Evolutionary conservation across 1,140 invertebrate species (phyloP).

Genomic region (Drosophila sulfurigaster): DNA sequence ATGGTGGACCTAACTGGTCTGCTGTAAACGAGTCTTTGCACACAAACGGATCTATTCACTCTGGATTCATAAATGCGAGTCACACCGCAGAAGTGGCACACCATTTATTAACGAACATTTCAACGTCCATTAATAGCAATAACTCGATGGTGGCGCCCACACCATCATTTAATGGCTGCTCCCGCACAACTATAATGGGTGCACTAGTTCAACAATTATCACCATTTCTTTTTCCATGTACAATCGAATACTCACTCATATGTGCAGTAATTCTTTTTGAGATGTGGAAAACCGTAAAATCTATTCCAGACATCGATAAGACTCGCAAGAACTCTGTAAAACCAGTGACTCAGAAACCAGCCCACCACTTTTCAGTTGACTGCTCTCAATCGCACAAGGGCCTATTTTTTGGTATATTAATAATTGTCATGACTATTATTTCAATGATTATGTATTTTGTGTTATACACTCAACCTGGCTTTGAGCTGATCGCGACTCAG

Average conservation of each 20-base stretch:
- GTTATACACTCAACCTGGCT: slow-evolving; percentile 89
- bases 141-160: slow-evolving; percentile 34
- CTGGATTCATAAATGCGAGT: slow-evolving; percentile 11
- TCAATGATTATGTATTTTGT: slow-evolving; percentile 97
- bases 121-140: slow-evolving; percentile 36
- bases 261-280: slow-evolving; percentile 94
- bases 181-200: slow-evolving; percentile 87
- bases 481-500: slow-evolving; percentile 89
- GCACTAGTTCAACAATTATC: slow-evolving; percentile 92
- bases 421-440: slow-evolving; percentile 94
- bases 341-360: slow-evolving; percentile 80
- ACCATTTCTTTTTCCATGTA: slow-evolving; percentile 95
- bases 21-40: slow-evolving; percentile 62
- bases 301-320: slow-evolving; percentile 79
- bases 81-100: neutral
- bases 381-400: slow-evolving; percentile 95
- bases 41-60: slow-evolving; percentile 18
- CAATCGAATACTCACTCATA: slow-evolving; percentile 94
- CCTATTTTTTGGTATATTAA: slow-evolving; percentile 93
- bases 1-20: slow-evolving; percentile 58
- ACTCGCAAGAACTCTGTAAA: slow-evolving; percentile 77
- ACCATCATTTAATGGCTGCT: slow-evolving; percentile 74
- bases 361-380: slow-evolving; percentile 94
- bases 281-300: slow-evolving; percentile 91
- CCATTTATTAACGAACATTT: slow-evolving; percentile 53